These are phyloP conservation scores for Piprites chloris DNA, from an alignment of 2,113 vertebrate genomes.

Conservation along the genomic window DNA sequence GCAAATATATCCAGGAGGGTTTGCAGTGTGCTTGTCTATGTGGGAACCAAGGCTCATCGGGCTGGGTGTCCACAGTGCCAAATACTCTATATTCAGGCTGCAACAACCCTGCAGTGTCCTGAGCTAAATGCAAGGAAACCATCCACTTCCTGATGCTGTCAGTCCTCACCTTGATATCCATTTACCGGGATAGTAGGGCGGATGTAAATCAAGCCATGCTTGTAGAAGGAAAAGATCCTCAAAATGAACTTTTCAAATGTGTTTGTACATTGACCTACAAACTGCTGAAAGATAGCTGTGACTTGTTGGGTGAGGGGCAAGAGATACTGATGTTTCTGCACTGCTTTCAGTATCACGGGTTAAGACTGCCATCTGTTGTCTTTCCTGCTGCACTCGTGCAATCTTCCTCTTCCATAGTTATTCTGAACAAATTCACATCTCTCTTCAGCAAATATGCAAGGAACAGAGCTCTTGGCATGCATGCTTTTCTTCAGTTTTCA, in stretches of 20 bases:
- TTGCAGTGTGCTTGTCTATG: background rate
- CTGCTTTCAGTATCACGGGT: background rate
- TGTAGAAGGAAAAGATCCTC: background rate
- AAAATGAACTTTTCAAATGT: conserved; percentile 24
- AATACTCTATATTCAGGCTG: background rate
- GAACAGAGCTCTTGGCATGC: background rate
- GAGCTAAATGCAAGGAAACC: background rate
- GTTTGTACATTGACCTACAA: conserved; percentile 27
- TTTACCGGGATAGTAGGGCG: background rate
- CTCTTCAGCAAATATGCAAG: background rate
- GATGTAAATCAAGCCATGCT: background rate
- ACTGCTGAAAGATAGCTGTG: background rate
- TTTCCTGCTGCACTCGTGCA: background rate
- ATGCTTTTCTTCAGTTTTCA: background rate
- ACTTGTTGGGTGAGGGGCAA: background rate
- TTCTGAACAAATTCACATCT: background rate
- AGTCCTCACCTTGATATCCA: background rate
- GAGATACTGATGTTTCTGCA: background rate
- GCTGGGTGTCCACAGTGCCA: background rate
- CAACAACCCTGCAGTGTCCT: background rate
- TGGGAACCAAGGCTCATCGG: background rate
- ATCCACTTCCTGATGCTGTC: background rate
- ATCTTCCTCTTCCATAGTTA: background rate
- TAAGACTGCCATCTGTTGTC: conserved; percentile 63
- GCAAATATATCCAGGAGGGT: background rate